Conservation (phyloP, 2,797 vertebrate genomes). For the Enteromius thamalakanensis region DNA sequence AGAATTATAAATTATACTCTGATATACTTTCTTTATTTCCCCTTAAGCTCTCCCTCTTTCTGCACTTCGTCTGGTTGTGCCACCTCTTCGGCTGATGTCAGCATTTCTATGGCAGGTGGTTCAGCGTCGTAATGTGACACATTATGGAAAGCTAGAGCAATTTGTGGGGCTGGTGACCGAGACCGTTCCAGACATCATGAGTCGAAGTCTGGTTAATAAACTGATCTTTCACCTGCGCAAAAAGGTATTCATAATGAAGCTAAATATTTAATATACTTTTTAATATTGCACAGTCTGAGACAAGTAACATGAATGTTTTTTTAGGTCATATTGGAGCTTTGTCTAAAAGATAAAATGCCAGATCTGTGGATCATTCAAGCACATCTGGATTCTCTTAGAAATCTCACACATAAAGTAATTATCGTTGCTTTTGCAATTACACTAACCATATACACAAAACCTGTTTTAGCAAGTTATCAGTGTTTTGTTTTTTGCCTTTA, state of each 20-base stretch:
- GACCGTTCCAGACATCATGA: slow-evolving; percentile 78
- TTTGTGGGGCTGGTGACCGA: slow-evolving; percentile 75
- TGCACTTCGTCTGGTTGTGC: slow-evolving; percentile 75
- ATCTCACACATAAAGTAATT: slow-evolving; percentile 55
- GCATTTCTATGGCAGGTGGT: slow-evolving; percentile 80
- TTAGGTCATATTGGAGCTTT: slow-evolving; percentile 61
- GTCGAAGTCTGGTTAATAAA: slow-evolving; percentile 75
- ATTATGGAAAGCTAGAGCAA: slow-evolving; percentile 79
- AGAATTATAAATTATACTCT: not conserved
- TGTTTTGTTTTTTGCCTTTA: not conserved
- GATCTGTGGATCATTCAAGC: slow-evolving; percentile 60
- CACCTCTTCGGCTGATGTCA: slow-evolving; percentile 77
- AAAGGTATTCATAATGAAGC: slow-evolving; percentile 69
- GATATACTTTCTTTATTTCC: not conserved
- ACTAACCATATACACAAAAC: not conserved
- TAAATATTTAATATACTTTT: not conserved
- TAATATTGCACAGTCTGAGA: not conserved
- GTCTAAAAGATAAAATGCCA: slow-evolving; percentile 51
- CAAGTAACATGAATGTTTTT: not conserved
- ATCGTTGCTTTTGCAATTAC: not conserved
- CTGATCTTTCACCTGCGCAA: slow-evolving; percentile 82
- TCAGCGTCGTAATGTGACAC: slow-evolving; percentile 66
- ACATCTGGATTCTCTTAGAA: slow-evolving; percentile 59
- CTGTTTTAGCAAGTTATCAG: not conserved
- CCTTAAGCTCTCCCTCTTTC: slow-evolving; percentile 64